Percentiles rank a stretch among this genome's conserved stretches.
Evolutionary conservation across 2,113 vertebrate genomes (phyloP).

Genomic region (Mobula hypostoma): DNA sequence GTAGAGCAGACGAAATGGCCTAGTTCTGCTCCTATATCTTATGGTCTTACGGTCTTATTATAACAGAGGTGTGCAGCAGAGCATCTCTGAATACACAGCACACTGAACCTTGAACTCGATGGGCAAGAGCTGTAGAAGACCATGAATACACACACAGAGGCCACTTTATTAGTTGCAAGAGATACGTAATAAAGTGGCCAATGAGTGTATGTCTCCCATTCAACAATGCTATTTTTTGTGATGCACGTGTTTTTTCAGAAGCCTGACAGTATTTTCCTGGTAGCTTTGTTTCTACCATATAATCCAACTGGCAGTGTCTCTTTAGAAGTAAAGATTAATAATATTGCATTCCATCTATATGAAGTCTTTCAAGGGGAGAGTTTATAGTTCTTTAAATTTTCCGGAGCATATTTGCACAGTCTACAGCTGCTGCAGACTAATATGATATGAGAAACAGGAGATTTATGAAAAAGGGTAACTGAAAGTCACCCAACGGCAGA

Average conservation of each 20-base stretch:
- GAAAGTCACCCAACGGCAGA: background rate
- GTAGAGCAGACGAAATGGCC: no score
- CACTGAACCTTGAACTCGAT: no score
- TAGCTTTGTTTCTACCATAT: background rate
- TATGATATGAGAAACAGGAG: slow-evolving; percentile 5
- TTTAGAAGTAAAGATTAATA: background rate
- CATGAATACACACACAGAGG: no score
- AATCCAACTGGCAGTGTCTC: background rate
- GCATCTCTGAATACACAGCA: no score
- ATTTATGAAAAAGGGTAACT: slow-evolving; percentile 21
- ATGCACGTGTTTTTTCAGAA: background rate
- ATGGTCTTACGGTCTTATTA: no score
- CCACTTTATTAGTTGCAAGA: no score
- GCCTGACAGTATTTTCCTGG: background rate
- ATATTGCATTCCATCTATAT: background rate
- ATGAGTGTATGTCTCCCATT: background rate
- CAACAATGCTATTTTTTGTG: background rate
- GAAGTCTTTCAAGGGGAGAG: background rate
- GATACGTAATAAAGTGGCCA: no score
- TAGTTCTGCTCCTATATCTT: no score
- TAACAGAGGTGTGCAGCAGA: no score
- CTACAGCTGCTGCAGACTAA: background rate
- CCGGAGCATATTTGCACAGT: background rate
- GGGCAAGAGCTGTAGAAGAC: no score
- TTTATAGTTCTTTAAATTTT: background rate